phyloP scores from a whole-genome alignment of 2,113 vertebrate species.

The Acrocephalus kingi region DNA sequence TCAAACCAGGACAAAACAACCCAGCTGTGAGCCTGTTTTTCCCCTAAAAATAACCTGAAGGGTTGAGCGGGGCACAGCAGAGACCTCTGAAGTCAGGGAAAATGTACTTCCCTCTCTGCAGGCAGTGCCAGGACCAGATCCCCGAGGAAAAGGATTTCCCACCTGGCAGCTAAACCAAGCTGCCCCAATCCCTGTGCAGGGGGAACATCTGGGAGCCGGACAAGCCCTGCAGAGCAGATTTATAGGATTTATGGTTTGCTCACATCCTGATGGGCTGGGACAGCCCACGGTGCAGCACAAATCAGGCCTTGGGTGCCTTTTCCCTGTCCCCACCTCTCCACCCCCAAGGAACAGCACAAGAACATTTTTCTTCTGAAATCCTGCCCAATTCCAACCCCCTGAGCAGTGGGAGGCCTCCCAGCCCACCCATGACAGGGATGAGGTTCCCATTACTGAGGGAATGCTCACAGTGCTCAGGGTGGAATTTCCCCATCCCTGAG shows the following conservation, averaged over 20 bases:
- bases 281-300: background rate
- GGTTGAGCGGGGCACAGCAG: background rate
- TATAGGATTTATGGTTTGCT: background rate
- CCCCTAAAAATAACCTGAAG: background rate
- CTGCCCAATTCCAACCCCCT: background rate
- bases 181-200: background rate
- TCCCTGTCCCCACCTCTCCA: background rate
- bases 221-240: background rate
- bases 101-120: rapidly evolving
- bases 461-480: background rate
- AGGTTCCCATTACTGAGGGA: background rate
- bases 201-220: background rate
- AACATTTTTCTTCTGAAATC: background rate
- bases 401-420: background rate
- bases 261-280: background rate
- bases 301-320: background rate
- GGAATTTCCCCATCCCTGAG: background rate
- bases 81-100: background rate
- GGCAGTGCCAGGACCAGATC: too few relatives aligned
- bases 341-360: too few relatives aligned
- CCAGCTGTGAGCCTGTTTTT: background rate
- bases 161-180: background rate
- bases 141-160: background rate
- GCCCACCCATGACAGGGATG: background rate
- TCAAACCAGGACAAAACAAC: background rate